Conservation (phyloP, 1,140 invertebrate genomes). For the Tenebrio molitor region DNA sequence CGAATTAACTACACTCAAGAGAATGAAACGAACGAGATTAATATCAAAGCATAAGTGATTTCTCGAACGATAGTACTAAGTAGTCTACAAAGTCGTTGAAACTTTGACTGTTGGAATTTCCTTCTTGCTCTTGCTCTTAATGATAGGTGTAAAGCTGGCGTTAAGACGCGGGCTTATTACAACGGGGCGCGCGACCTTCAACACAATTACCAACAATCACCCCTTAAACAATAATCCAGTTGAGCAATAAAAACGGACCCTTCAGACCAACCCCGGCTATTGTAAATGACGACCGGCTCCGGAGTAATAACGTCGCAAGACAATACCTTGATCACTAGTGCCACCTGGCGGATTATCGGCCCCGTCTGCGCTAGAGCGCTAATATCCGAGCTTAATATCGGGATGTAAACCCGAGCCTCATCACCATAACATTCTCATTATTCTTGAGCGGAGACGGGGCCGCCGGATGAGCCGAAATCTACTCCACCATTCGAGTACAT, state of each 20-base stretch:
- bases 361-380: slow-evolving; percentile 49
- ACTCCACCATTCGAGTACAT: slow-evolving; percentile 58
- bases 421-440: slow-evolving; percentile 65
- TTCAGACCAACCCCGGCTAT: not conserved
- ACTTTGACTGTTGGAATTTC: not conserved
- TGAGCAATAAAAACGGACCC: not conserved
- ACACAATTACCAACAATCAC: slow-evolving; percentile 9
- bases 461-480: slow-evolving; percentile 57
- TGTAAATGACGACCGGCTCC: slow-evolving; percentile 22
- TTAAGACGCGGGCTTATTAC: slow-evolving; percentile 2
- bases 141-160: slow-evolving; percentile 4
- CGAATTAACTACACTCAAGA: not conserved
- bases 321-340: slow-evolving; percentile 50
- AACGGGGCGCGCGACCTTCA: not conserved
- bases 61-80: slow-evolving; percentile 15
- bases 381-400: slow-evolving; percentile 62
- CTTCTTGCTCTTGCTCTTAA: slow-evolving; percentile 13
- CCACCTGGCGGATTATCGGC: slow-evolving; percentile 57
- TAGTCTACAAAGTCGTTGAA: slow-evolving; percentile 19
- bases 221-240: not conserved
- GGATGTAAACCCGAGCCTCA: slow-evolving; percentile 59
- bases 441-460: slow-evolving; percentile 54
- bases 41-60: slow-evolving; percentile 23
- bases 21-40: slow-evolving; percentile 1
- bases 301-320: slow-evolving; percentile 44